Evolutionary conservation across 2,888 invertebrate genomes (phyloP).

Genomic region (Sussaba pulchella): DNA sequence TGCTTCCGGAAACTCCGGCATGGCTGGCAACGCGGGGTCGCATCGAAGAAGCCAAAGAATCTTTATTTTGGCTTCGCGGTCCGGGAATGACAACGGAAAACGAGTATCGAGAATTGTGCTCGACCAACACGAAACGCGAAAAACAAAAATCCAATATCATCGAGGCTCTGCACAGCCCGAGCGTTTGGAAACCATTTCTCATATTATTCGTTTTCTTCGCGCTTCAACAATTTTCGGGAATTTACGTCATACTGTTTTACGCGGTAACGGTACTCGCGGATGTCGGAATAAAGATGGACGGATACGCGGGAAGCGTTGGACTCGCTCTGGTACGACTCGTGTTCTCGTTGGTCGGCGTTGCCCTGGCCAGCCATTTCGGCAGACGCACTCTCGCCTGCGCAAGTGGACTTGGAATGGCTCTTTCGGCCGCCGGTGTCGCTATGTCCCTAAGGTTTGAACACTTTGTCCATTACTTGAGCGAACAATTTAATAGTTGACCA

Average conservation of each 20-base stretch:
- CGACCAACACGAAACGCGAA: constrained; percentile 79
- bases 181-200: constrained; percentile 89
- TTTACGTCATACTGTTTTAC: constrained; percentile 90
- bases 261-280: constrained; percentile 90
- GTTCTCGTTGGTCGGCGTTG: constrained; percentile 89
- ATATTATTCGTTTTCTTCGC: constrained; percentile 88
- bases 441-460: constrained; percentile 81
- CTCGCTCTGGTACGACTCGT: constrained; percentile 89
- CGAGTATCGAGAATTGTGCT: constrained; percentile 87
- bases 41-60: constrained; percentile 87
- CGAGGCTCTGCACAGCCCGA: constrained; percentile 83
- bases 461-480: not conserved
- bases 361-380: constrained; percentile 88
- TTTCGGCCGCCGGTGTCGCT: constrained; percentile 86
- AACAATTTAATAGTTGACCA: not conserved
- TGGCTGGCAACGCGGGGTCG: constrained; percentile 88
- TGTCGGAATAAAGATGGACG: constrained; percentile 88
- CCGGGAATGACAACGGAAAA: constrained; percentile 87
- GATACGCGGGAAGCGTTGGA: constrained; percentile 89
- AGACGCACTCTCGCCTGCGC: constrained; percentile 88
- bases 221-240: constrained; percentile 90
- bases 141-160: constrained; percentile 70
- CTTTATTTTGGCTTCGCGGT: constrained; percentile 88
- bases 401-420: constrained; percentile 88
- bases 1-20: constrained; percentile 89